phyloP scores from a whole-genome alignment of 1,140 invertebrate genomes.

The Listronotus bonariensis region DNA sequence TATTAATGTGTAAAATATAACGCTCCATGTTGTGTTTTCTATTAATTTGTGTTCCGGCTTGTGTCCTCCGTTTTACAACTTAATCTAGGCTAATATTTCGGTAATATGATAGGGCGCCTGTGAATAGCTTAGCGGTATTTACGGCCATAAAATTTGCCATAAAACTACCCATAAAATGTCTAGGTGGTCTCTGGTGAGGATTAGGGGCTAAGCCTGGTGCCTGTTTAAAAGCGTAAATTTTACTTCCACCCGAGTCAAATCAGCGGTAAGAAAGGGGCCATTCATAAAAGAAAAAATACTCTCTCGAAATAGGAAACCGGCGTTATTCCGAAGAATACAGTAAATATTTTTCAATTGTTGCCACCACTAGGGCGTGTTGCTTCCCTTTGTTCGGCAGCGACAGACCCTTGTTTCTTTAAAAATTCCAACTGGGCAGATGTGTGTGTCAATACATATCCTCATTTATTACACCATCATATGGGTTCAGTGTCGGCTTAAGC shows the following conservation, averaged over 20 bases:
- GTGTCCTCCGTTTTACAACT: constrained; percentile 5
- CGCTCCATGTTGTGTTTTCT: background rate
- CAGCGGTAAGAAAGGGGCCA: background rate
- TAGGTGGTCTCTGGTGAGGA: constrained; percentile 8
- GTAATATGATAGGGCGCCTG: constrained; percentile 18
- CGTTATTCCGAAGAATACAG: constrained; percentile 5
- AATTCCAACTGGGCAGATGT: constrained; percentile 10
- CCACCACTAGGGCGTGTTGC: constrained; percentile 12
- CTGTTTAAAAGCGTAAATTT: constrained; percentile 1
- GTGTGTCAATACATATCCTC: constrained; percentile 9
- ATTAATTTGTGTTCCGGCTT: constrained; percentile 1
- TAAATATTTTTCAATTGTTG: constrained; percentile 17
- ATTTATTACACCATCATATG: background rate
- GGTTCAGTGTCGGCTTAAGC: too few species aligned
- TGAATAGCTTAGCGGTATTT: constrained; percentile 10
- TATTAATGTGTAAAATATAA: background rate
- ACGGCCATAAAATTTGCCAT: constrained; percentile 12
- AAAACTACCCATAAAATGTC: constrained; percentile 18
- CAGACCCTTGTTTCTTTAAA: constrained; percentile 13
- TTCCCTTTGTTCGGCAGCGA: constrained; percentile 7
- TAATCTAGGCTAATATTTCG: constrained; percentile 16
- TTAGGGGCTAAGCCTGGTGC: constrained; percentile 1
- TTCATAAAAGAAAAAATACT: constrained; percentile 2
- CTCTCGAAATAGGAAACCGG: too few species aligned
- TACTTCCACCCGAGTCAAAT: background rate